Evolutionary conservation across 2,113 vertebrate genomes (phyloP).

Genomic region (Hippocampus zosterae): DNA sequence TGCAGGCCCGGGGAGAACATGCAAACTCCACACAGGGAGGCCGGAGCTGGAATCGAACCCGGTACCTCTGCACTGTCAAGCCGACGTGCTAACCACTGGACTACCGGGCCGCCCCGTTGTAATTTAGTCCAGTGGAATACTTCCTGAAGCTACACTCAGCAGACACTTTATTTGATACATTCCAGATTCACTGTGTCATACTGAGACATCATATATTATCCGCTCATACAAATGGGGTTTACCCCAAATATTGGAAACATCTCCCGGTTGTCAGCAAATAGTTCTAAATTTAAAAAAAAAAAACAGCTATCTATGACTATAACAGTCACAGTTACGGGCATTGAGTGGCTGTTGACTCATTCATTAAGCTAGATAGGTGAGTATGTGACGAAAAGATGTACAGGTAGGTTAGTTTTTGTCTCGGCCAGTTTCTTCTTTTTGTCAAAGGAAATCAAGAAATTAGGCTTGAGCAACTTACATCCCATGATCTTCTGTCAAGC

Average conservation of each 20-base stretch:
- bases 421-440: background rate
- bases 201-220: background rate
- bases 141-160: background rate
- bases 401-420: background rate
- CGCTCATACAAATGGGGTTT: background rate
- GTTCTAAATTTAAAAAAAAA: background rate
- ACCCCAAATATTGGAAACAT: background rate
- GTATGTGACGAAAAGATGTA: background rate
- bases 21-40: too few species aligned
- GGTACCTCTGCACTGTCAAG: too few species aligned
- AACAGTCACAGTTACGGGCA: background rate
- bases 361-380: background rate
- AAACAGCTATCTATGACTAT: background rate
- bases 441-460: background rate
- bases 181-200: background rate
- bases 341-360: background rate
- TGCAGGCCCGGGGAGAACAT: too few species aligned
- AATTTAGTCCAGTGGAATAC: constrained; percentile 19
- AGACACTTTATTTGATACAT: background rate
- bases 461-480: background rate
- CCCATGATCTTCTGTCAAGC: background rate
- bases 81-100: too few species aligned
- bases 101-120: too few species aligned
- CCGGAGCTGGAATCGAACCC: too few species aligned
- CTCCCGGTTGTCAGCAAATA: background rate